Evolutionary conservation across 2,888 invertebrate species (phyloP).

Genomic region (Xiphydria camelus): DNA sequence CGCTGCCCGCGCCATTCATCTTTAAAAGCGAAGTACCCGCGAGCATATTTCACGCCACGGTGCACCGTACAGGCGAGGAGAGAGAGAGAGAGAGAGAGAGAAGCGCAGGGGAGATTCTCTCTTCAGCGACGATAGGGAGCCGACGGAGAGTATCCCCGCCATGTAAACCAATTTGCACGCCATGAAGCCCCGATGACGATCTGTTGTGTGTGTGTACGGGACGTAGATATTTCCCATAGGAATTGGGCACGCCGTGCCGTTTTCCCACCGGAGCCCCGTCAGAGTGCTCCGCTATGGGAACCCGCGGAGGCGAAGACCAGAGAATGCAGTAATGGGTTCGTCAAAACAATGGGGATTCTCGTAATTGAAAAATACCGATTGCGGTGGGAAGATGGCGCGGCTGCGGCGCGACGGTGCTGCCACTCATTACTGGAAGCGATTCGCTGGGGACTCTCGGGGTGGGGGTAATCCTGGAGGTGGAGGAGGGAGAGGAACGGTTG

Average conservation of each 20-base stretch:
- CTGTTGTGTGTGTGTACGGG: conserved; percentile 33
- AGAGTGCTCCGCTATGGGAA: conserved; percentile 45
- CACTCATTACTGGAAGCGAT: no score
- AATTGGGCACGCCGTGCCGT: conserved; percentile 32
- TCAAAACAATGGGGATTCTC: conserved; percentile 36
- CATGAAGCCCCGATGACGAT: conserved; percentile 46
- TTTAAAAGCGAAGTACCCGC: conserved; percentile 11
- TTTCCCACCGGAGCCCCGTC: conserved; percentile 55
- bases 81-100: conserved; percentile 4
- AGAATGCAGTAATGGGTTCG: conserved; percentile 31
- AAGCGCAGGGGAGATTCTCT: conserved; percentile 1
- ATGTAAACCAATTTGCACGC: conserved; percentile 57
- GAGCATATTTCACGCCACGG: not conserved
- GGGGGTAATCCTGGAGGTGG: no score
- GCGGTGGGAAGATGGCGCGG: no score
- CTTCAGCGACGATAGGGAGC: conserved; percentile 16
- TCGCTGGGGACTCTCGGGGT: no score
- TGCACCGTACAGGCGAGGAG: not conserved
- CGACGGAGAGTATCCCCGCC: conserved; percentile 20
- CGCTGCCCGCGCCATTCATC: conserved; percentile 16
- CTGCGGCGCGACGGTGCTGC: no score
- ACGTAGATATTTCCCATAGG: conserved; percentile 55
- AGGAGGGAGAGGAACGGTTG: no score
- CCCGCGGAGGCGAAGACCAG: conserved; percentile 29
- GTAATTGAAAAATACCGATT: conserved; percentile 43